phyloP scores from a whole-genome alignment of 2,888 invertebrate species.

The Oegoconia quadripuncta region DNA sequence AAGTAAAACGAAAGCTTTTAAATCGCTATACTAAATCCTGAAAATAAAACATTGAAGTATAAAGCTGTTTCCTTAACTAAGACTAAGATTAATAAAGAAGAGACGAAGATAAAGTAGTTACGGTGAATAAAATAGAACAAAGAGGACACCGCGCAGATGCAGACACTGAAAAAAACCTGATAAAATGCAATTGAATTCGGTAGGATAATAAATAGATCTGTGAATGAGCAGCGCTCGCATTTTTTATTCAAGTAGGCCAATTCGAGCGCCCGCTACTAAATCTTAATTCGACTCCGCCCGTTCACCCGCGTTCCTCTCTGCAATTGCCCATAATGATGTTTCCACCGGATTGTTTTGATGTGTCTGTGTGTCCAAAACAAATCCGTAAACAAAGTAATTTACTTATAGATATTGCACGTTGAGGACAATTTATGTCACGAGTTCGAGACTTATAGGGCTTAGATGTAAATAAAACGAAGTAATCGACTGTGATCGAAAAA shows the following conservation, averaged over 20 bases:
- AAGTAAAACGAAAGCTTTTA: no score
- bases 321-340: conserved; percentile 21
- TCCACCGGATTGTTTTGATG: conserved; percentile 14
- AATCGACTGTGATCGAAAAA: no score
- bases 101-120: conserved; percentile 35
- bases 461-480: no score
- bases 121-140: conserved; percentile 36
- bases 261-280: conserved; percentile 39
- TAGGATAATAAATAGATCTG: conserved; percentile 31
- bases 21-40: no score
- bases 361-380: conserved; percentile 15
- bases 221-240: conserved; percentile 25
- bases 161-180: no score
- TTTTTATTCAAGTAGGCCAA: conserved; percentile 39
- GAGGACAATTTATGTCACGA: background rate
- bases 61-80: conserved; percentile 1
- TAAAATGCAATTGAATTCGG: conserved; percentile 37
- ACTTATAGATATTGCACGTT: conserved; percentile 6
- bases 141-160: conserved; percentile 26
- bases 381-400: conserved; percentile 12
- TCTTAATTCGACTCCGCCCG: conserved; percentile 38
- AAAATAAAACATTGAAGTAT: background rate
- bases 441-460: no score
- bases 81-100: conserved; percentile 24
- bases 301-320: no score